phyloP scores from a whole-genome alignment of 2,113 vertebrate species.

The Myanophis thanlyinensis region DNA sequence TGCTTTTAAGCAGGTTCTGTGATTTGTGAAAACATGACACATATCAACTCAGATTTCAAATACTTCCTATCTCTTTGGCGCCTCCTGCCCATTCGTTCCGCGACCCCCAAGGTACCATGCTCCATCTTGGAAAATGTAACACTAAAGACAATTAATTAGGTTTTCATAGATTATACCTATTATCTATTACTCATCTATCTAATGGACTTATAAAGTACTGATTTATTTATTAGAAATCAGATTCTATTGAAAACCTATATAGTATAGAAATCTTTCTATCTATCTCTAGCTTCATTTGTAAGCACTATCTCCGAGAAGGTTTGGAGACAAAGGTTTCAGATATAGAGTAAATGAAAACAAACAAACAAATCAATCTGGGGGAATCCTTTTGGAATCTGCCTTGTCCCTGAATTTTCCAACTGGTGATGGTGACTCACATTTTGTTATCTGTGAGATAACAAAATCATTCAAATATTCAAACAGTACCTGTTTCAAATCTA shows the following conservation, averaged over 20 bases:
- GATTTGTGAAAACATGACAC: conserved; percentile 1
- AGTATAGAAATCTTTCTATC: not conserved
- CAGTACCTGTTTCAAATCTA: not conserved
- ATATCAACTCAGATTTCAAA: conserved; percentile 8
- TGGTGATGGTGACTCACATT: not conserved
- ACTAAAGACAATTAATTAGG: conserved; percentile 9
- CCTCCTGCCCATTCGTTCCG: not conserved
- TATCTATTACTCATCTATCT: not conserved
- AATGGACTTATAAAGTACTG: not conserved
- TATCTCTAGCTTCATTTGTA: not conserved
- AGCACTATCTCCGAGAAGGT: rapidly evolving
- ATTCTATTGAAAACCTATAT: not conserved
- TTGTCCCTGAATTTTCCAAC: not conserved
- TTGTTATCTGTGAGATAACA: not conserved
- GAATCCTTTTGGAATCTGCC: not conserved
- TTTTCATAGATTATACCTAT: not conserved
- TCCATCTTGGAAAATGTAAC: conserved; percentile 20
- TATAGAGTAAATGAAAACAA: not conserved
- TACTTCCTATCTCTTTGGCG: not conserved
- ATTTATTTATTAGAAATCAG: not conserved
- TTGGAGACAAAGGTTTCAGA: not conserved
- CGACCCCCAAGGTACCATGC: not conserved
- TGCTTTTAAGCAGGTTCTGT: not conserved
- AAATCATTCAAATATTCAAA: not conserved
- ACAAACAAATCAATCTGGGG: not conserved